These are phyloP conservation scores for Marronus borbonicus DNA, from an alignment of 2,888 invertebrate genomes.

Conservation along the genomic window DNA sequence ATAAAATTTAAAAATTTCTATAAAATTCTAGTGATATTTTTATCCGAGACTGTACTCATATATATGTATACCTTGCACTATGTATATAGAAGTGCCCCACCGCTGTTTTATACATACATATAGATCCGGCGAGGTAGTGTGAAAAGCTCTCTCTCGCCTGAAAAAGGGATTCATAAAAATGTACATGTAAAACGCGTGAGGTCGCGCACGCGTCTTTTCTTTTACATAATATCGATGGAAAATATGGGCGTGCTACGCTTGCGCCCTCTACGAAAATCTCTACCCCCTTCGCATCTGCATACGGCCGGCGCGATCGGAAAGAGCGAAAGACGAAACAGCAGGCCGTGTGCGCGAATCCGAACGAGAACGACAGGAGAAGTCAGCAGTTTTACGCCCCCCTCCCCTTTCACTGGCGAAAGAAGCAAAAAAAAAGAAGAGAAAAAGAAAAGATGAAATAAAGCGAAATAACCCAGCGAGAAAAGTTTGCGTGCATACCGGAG, in stretches of 20 bases:
- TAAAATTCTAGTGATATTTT: background rate
- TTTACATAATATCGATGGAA: constrained; percentile 71
- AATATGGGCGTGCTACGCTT: constrained; percentile 69
- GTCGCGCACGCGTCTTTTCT: constrained; percentile 67
- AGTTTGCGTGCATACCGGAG: constrained; percentile 3
- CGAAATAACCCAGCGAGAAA: background rate
- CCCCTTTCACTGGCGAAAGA: too few species aligned
- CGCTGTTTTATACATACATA: constrained; percentile 33
- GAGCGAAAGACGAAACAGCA: background rate
- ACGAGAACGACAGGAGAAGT: background rate
- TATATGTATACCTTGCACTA: constrained; percentile 27
- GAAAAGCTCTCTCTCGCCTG: constrained; percentile 57
- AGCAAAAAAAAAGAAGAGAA: too few species aligned
- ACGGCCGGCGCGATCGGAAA: constrained; percentile 52
- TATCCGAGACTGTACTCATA: constrained; percentile 11
- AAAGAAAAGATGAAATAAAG: background rate
- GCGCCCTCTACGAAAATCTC: constrained; percentile 64
- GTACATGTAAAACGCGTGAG: constrained; percentile 69
- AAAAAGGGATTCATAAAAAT: constrained; percentile 67
- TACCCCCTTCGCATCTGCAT: constrained; percentile 68
- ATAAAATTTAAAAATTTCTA: background rate
- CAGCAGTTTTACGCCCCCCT: constrained; percentile 24
- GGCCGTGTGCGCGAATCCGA: too few species aligned
- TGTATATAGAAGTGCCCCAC: constrained; percentile 11
- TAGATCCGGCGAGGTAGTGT: constrained; percentile 54